Base-by-base conservation (phyloP, 2,797 vertebrate species). In the Paratrypauchen microcephalus region DNA sequence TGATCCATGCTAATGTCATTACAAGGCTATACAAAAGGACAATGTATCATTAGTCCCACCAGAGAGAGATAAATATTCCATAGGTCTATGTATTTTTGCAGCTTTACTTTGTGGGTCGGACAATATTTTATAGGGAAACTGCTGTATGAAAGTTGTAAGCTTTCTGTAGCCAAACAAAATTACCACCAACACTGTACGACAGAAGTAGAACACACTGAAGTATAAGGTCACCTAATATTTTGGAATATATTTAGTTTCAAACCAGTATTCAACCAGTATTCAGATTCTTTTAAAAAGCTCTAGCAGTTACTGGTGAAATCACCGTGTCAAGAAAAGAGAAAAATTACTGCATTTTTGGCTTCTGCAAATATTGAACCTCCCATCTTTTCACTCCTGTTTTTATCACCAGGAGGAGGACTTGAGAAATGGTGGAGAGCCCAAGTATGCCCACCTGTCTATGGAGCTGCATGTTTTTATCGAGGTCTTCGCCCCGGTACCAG, bases 391-490 rank as follows among this genome's bases (percentile, higher is more conserved):
- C 66, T 50, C 2, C 57, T 69, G 65, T 64, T 32, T 1, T 63
- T 19, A 6, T 61, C 71, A 76, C 62, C 76, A 99, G 97, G 97
- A 99, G 81, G 97, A 99, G 68, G 95, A 95, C 15, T 90, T 99
- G 56, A 94, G 97, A 61, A 96, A 96, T 76, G 96, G 96, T 1
- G 96, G 96, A 0, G 97, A 99, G 71, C 96, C 97, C 47, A 99
- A 99, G 78, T 99, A 98, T 2, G 95, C 96, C 18, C 97, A 99
- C 66, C 86, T 99, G 65, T 94, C 97, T 32, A 97, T 97, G 96
- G 97, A 99, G 74, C 89, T 99, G 76, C 97, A 99, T 47, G 97
- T 99, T 0, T 98, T 99, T 83, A 96, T 99, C 50, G 97, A 99
- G 86, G 97, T 99, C 6, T 99, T 97, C 30, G 96, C 96, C 18